Percentiles rank a stretch among this genome's conserved stretches.
Conservation (phyloP, 1,140 invertebrate genomes). For the Calliopsis andreniformis region DNA sequence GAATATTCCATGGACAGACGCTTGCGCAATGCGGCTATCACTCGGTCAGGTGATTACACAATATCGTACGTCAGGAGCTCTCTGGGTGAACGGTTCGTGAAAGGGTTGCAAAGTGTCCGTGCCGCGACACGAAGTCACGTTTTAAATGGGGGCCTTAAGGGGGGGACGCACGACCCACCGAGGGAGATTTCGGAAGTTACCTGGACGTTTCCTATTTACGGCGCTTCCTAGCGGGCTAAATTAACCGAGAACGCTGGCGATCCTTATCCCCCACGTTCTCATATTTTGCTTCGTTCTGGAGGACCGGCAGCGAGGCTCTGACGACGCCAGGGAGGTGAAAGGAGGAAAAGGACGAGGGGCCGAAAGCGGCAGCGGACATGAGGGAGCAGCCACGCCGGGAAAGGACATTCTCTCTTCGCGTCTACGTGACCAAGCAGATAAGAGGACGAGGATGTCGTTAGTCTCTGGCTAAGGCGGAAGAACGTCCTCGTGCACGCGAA, state of each 20-base stretch:
- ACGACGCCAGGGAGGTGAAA: neutral
- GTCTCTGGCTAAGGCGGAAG: conserved; percentile 76
- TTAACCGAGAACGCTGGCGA: conserved; percentile 77
- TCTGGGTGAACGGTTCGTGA: conserved; percentile 20
- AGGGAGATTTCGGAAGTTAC: conserved; percentile 41
- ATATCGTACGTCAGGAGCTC: conserved; percentile 56
- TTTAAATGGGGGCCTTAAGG: conserved; percentile 21
- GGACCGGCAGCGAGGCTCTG: conserved; percentile 30
- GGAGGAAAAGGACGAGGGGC: neutral
- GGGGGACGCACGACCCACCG: neutral
- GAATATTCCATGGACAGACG: conserved; percentile 66
- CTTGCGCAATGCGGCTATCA: conserved; percentile 57
- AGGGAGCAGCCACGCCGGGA: conserved; percentile 4
- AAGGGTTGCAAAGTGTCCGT: neutral
- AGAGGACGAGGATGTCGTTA: conserved; percentile 78
- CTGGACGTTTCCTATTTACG: conserved; percentile 77
- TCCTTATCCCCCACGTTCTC: conserved; percentile 75
- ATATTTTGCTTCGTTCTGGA: conserved; percentile 69
- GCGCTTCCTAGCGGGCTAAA: conserved; percentile 74
- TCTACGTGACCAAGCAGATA: conserved; percentile 80
- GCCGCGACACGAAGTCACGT: conserved; percentile 13
- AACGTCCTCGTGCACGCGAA: conserved; percentile 79
- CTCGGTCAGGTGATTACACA: conserved; percentile 47
- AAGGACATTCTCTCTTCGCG: conserved; percentile 56
- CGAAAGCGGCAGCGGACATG: neutral